Evolutionary conservation across 2,888 invertebrate species (phyloP).

Genomic region (Nephrotoma flavescens): DNA sequence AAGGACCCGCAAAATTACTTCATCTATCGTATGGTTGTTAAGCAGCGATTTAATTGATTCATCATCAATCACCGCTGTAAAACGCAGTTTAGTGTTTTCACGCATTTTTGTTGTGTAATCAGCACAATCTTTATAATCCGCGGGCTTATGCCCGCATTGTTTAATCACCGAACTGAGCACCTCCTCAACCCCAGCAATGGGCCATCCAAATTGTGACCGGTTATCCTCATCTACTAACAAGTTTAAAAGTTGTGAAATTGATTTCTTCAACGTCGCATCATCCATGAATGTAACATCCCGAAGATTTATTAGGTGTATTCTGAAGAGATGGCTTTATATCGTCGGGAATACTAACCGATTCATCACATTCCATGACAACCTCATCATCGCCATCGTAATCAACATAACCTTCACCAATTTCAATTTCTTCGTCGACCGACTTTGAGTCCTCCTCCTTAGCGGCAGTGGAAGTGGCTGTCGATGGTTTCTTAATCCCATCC

Average conservation of each 20-base stretch:
- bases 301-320: not conserved
- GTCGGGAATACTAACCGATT: conserved; percentile 3
- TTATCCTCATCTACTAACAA: conserved; percentile 65
- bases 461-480: not conserved
- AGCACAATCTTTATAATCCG: conserved; percentile 19
- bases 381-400: not conserved
- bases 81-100: conserved; percentile 71
- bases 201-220: conserved; percentile 56
- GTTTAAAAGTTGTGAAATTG: conserved; percentile 53
- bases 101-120: conserved; percentile 55
- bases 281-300: conserved; percentile 26
- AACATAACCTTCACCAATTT: not conserved
- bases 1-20: conserved; percentile 68
- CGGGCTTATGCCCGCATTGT: conserved; percentile 57
- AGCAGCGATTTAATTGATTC: conserved; percentile 63
- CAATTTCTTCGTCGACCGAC: not conserved
- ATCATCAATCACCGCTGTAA: conserved; percentile 72
- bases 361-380: conserved; percentile 23
- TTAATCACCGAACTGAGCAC: conserved; percentile 61
- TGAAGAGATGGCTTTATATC: conserved; percentile 16
- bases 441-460: not conserved
- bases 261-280: conserved; percentile 52
- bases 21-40: conserved; percentile 76
- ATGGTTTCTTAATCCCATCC: not conserved
- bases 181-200: conserved; percentile 52